A percentile compares a stretch with the other conserved stretches of the same genome.
These are phyloP conservation scores for Bubo scandiacus DNA, from an alignment of 2,113 vertebrate species.

Conservation along the genomic window DNA sequence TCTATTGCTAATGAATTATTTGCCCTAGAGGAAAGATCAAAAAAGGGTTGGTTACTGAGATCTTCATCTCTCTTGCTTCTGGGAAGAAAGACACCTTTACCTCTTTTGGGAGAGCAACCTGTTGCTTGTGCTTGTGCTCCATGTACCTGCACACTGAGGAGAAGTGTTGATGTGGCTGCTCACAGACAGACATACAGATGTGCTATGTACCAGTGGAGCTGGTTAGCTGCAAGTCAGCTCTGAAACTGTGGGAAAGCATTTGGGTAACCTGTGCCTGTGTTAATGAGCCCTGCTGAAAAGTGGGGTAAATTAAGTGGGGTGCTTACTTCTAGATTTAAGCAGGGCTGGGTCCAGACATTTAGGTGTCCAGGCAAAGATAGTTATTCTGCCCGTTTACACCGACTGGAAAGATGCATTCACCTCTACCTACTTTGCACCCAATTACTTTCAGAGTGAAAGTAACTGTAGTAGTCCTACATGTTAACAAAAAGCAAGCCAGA, in stretches of 20 bases:
- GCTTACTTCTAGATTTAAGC: neutral
- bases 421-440: neutral
- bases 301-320: fast-evolving
- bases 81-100: neutral
- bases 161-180: neutral
- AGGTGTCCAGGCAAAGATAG: neutral
- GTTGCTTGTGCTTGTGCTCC: neutral
- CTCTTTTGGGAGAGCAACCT: neutral
- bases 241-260: neutral
- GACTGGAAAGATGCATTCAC: neutral
- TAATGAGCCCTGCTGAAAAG: neutral
- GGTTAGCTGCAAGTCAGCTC: neutral
- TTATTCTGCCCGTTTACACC: neutral
- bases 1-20: neutral
- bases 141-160: fast-evolving
- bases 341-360: neutral
- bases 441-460: neutral
- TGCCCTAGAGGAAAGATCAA: neutral
- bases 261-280: fast-evolving
- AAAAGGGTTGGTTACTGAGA: neutral
- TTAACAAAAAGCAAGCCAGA: neutral
- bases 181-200: neutral
- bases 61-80: neutral
- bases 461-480: neutral
- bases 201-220: too few relatives aligned